Evolutionary conservation across 2,113 vertebrate species (phyloP).

Genomic region (Irena cyanogastra): DNA sequence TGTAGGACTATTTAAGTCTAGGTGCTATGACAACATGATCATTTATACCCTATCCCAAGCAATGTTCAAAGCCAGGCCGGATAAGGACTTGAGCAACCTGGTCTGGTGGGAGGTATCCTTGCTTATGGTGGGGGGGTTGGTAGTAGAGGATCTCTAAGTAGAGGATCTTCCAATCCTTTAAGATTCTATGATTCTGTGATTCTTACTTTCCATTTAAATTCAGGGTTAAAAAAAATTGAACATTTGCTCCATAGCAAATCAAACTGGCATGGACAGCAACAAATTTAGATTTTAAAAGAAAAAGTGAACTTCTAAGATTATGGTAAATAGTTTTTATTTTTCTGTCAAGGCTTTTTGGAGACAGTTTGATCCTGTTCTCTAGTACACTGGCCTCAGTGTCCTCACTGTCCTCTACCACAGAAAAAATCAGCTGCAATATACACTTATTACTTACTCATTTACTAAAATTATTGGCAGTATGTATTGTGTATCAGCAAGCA

Average conservation of each 20-base stretch:
- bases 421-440: not conserved
- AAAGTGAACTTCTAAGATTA: not conserved
- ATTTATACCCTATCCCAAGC: not conserved
- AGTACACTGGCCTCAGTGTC: not conserved
- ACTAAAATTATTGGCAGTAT: not conserved
- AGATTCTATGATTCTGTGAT: not conserved
- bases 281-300: constrained; percentile 41
- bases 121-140: not conserved
- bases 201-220: not conserved
- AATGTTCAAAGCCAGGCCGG: not conserved
- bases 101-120: not conserved
- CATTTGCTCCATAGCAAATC: not conserved
- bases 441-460: not conserved
- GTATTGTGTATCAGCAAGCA: not conserved
- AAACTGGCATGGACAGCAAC: not conserved
- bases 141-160: not conserved
- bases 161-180: not conserved
- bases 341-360: not conserved
- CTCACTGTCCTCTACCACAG: not conserved
- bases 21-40: not conserved
- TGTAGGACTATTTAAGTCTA: not conserved
- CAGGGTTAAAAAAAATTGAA: not conserved
- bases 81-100: not conserved
- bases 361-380: not conserved
- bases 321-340: not conserved